Percentiles rank a stretch among this genome's conserved stretches.
Evolutionary conservation across 2,888 invertebrate genomes (phyloP).

Genomic region (Spatulosminthurus flaviceps): DNA sequence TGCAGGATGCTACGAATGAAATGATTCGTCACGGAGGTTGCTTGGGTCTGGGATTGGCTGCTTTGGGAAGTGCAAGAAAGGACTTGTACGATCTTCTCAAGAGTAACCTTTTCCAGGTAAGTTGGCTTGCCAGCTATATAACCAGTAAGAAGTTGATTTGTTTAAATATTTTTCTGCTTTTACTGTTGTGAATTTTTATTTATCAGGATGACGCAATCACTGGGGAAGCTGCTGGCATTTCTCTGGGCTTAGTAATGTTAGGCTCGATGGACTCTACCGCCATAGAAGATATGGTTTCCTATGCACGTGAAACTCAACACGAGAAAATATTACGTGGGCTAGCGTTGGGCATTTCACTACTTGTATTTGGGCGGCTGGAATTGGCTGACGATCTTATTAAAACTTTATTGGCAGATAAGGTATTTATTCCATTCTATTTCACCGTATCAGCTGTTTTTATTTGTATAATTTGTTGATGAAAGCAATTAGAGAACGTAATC

Average conservation of each 20-base stretch:
- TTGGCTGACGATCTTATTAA: conserved; percentile 95
- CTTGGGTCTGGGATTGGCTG: conserved; percentile 94
- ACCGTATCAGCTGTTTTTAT: no score
- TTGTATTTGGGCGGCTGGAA: conserved; percentile 96
- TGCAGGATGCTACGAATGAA: conserved; percentile 66
- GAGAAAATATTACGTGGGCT: conserved; percentile 98
- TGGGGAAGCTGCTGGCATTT: conserved; percentile 98
- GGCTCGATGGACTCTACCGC: conserved; percentile 90
- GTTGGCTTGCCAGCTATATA: no score
- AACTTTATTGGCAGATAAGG: conserved; percentile 86
- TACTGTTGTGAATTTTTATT: not conserved
- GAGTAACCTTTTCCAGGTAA: conserved; percentile 81
- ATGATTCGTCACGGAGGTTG: conserved; percentile 98
- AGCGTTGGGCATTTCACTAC: conserved; percentile 94
- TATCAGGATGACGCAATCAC: conserved; percentile 96
- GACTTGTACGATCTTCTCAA: conserved; percentile 97
- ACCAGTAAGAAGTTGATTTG: no score
- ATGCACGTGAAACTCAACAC: conserved; percentile 95
- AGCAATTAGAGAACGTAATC: not conserved
- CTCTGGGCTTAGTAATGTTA: conserved; percentile 99
- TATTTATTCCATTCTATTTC: no score
- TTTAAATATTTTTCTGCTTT: no score
- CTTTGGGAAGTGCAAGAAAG: conserved; percentile 90
- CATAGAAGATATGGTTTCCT: conserved; percentile 93
- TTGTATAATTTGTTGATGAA: no score